Percentiles rank a stretch among this genome's conserved stretches.
Conservation (phyloP, 2,888 invertebrate genomes). For the Acanthacorydalis orientalis region DNA sequence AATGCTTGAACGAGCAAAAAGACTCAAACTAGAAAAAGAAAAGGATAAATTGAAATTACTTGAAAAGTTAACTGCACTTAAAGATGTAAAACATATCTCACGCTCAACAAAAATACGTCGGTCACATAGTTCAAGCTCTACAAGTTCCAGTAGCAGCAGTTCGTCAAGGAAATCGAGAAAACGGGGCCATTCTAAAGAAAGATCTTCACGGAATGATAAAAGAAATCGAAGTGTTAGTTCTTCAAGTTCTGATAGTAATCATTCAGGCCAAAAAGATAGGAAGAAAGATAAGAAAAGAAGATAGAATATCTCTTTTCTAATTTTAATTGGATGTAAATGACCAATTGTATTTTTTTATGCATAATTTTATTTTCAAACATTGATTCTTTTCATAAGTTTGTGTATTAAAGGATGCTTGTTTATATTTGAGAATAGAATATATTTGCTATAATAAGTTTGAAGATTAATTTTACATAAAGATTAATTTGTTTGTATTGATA, state of each 20-base stretch:
- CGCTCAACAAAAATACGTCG: conserved; percentile 14
- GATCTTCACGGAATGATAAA: no score
- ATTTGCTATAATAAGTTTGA: no score
- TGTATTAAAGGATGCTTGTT: no score
- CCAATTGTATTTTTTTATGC: no score
- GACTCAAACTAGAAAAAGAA: conserved; percentile 22
- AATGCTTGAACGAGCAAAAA: conserved; percentile 26
- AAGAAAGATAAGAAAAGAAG: conserved; percentile 8
- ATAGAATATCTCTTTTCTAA: background rate
- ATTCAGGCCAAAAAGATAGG: conserved; percentile 4
- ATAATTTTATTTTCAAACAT: no score
- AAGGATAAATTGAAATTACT: conserved; percentile 25
- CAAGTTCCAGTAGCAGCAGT: no score
- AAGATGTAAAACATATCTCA: conserved; percentile 23
- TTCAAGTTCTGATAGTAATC: conserved; percentile 16
- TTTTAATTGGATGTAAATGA: background rate
- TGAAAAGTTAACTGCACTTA: conserved; percentile 20
- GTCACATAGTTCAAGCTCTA: background rate
- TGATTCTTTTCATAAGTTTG: no score
- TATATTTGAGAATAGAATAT: no score
- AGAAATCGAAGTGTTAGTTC: conserved; percentile 12
- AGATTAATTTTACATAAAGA: no score
- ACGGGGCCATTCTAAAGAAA: no score
- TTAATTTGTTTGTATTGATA: no score
- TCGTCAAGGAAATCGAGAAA: no score